Evolutionary conservation across 2,888 invertebrate species (phyloP).

Genomic region (Lysandra bellargus): DNA sequence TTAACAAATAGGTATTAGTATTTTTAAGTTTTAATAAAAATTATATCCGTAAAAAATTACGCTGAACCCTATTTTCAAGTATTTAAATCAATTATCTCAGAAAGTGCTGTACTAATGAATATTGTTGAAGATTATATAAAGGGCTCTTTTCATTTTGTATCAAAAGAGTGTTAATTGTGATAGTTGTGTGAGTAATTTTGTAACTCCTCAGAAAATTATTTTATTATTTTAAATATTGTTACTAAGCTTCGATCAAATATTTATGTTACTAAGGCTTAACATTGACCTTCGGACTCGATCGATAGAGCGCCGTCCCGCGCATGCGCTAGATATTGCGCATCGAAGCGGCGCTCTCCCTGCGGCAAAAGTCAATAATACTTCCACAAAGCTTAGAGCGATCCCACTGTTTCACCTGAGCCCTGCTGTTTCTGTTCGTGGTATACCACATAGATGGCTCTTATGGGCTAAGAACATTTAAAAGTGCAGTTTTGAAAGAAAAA

Average conservation of each 20-base stretch:
- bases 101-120: too few species aligned
- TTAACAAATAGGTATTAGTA: too few species aligned
- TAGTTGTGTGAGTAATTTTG: too few species aligned
- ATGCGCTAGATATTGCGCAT: background rate
- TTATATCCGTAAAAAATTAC: too few species aligned
- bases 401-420: background rate
- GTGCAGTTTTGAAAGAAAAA: background rate
- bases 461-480: background rate
- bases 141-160: too few species aligned
- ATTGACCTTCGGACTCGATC: background rate
- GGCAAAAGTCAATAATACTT: background rate
- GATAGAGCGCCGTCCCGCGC: background rate
- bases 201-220: too few species aligned
- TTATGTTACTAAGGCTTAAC: background rate
- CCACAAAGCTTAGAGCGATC: background rate
- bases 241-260: too few species aligned
- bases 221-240: background rate
- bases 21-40: too few species aligned
- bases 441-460: constrained; percentile 1
- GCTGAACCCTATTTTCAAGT: too few species aligned
- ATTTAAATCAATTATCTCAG: too few species aligned
- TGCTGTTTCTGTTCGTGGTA: background rate
- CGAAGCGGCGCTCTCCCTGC: background rate
- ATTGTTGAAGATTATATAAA: too few species aligned
- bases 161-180: too few species aligned